Evolutionary conservation across 2,888 invertebrate genomes (phyloP).

Genomic region (Pycnomerus fuliginosus): DNA sequence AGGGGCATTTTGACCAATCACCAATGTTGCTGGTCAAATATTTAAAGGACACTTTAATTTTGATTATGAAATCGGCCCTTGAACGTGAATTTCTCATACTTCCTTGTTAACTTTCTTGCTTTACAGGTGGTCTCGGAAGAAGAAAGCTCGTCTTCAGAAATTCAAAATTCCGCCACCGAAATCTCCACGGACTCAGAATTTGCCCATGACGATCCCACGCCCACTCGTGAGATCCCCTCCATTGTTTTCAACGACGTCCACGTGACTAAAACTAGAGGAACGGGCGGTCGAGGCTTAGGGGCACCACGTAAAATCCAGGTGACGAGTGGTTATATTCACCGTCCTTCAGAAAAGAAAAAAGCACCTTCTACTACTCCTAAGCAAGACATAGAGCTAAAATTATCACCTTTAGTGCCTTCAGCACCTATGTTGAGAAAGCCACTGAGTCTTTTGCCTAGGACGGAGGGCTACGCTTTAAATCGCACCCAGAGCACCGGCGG

Average conservation of each 20-base stretch:
- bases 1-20: too few species aligned
- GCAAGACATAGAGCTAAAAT: constrained; percentile 48
- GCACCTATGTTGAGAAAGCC: constrained; percentile 41
- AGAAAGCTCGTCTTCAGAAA: constrained; percentile 64
- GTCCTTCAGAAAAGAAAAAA: constrained; percentile 45
- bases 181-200: constrained; percentile 93
- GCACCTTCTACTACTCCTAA: constrained; percentile 9
- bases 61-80: too few species aligned
- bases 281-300: constrained; percentile 35
- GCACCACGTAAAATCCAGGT: constrained; percentile 64
- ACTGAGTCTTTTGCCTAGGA: constrained; percentile 46
- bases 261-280: constrained; percentile 55
- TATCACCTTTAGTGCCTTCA: constrained; percentile 50
- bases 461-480: constrained; percentile 70
- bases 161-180: constrained; percentile 85
- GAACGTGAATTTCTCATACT: neutral
- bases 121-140: constrained; percentile 67
- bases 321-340: constrained; percentile 54
- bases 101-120: constrained; percentile 14
- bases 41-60: too few species aligned
- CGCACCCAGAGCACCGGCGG: constrained; percentile 85
- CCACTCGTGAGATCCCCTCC: constrained; percentile 72
- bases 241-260: constrained; percentile 71
- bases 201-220: constrained; percentile 74
- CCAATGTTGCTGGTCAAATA: too few species aligned